Base-by-base conservation (phyloP, 2,888 invertebrate species). In the Tiliacea citrago region DNA sequence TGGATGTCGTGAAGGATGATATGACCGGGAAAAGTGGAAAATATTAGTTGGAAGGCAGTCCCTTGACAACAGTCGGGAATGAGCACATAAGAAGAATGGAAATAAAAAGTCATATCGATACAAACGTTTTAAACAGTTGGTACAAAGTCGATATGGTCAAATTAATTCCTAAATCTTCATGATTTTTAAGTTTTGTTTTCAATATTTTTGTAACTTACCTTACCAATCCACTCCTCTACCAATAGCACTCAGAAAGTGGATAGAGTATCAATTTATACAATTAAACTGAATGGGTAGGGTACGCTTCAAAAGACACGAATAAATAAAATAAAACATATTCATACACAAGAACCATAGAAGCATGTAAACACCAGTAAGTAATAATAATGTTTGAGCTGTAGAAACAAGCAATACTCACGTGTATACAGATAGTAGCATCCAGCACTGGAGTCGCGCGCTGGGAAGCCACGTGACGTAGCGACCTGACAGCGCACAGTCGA, bases 401-500 rank as follows among this genome's bases (percentile, higher is more conserved):
- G 73, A 74, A 83, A 69, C 77, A 83, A 85, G 61, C 9, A 68
- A 79, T 94, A 97, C 97, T 97, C 91, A 97, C 97, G 97, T 97
- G 97, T 96, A 97, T 97, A 97, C 97, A 97, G 97, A 97, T 97
- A 97, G 97, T 97, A 97, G 97, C 97, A 97, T 97, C 97, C 97
- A 97, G 97, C 96, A 96, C 96, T 95, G 96, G 87, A 96, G 95
- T 95, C 94, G 96, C 95, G 96, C 96, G 96, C 96, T 95, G 96
- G 96, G 96, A 95, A 96, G 96, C 96, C 96, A 96, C 96, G 96
- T 95, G 94, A 96, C 96, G 96, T 96, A 96, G 96, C 96, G 96
- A 96, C 96, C 96, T 94, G 94, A 94, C 95, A 96, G 96, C 96
- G 96, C 96, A 96, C 96, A 95, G 96, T 96, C 96, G 96, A 96